phyloP scores from a whole-genome alignment of 2,888 invertebrate species.

The Temnothorax rugatulus region DNA sequence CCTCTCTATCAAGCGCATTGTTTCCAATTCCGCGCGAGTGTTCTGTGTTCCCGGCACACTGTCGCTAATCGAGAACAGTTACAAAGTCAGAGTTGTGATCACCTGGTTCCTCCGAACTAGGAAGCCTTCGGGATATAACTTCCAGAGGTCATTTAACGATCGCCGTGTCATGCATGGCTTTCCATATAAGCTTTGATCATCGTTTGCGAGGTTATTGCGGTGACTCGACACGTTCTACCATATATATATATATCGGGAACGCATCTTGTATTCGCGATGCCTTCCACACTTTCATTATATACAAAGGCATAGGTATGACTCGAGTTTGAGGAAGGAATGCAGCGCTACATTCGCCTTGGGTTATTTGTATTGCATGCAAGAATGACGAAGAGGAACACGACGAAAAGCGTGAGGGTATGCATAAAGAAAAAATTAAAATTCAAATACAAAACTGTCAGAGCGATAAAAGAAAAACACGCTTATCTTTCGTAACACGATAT shows the following conservation, averaged over 20 bases:
- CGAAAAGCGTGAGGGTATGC: background rate
- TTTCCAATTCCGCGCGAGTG: conserved; percentile 4
- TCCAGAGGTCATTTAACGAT: conserved; percentile 49
- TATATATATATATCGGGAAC: conserved; percentile 32
- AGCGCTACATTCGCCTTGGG: conserved; percentile 11
- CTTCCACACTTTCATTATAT: conserved; percentile 18
- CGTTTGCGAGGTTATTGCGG: conserved; percentile 51
- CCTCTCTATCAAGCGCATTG: background rate
- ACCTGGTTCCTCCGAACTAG: background rate
- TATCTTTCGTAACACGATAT: background rate
- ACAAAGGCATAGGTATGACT: conserved; percentile 1
- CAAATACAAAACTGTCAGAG: background rate
- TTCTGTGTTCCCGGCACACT: background rate
- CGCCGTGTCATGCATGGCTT: conserved; percentile 23
- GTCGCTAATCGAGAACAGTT: conserved; percentile 13
- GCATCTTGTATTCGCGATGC: conserved; percentile 51
- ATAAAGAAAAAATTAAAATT: background rate
- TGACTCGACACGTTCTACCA: conserved; percentile 45
- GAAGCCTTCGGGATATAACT: conserved; percentile 20
- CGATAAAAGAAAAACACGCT: background rate
- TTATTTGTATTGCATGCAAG: conserved; percentile 38
- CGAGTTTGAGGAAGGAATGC: background rate
- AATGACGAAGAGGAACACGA: background rate
- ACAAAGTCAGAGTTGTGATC: conserved; percentile 24
- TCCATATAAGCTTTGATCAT: conserved; percentile 51